Evolutionary conservation across 1,140 invertebrate genomes (phyloP), one percentile per base, ranked within the genome.

Genomic region (Tribolium madens): DNA sequence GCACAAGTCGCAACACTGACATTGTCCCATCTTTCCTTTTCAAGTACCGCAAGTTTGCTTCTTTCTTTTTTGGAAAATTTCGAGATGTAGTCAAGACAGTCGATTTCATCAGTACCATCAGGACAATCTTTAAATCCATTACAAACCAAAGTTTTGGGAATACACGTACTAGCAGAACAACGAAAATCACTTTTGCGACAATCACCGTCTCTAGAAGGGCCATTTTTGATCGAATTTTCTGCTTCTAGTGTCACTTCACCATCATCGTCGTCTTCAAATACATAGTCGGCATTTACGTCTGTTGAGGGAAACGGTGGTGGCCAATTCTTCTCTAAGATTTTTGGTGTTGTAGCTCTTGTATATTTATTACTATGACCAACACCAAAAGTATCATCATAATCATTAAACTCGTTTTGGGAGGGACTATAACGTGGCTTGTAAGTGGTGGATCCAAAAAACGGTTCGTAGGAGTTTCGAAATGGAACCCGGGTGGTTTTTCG

Each of bases 131-230:
- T 17, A 68, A 79, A 42, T 33, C 31, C 90, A 85, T 96, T 93
- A 86, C 94, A 96, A 0, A 92, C 87, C 88, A 89, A 91, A 2
- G 86, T 84, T 31, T 87, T 85, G 0, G 91, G 88, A 52, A 97
- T 92, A 83, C 96, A 97, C 14, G 47, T 70, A 5, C 79, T 75
- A 12, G 75, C 42, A 15, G 52, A 75, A 57, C 85, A 86, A 52
- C 79, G 26, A 74, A 84, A 86, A 60, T 81, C 80, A 21, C 75
- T 73, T 3, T 80, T 75, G 4, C 60, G 75, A 53, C 81, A 82
- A 26, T 18, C 14, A 10, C 57, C 17, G 4, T 68, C 64, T 31
- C 21, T 18, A 0, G 21, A 12, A 15, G n/a, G 10, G 1, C 12
- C 6, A 26, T 26, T 21, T 21, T 52, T 72, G 9, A 36, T 26